Conservation (phyloP, 1,140 invertebrate species). For the Yoshiicerus persimilis region DNA sequence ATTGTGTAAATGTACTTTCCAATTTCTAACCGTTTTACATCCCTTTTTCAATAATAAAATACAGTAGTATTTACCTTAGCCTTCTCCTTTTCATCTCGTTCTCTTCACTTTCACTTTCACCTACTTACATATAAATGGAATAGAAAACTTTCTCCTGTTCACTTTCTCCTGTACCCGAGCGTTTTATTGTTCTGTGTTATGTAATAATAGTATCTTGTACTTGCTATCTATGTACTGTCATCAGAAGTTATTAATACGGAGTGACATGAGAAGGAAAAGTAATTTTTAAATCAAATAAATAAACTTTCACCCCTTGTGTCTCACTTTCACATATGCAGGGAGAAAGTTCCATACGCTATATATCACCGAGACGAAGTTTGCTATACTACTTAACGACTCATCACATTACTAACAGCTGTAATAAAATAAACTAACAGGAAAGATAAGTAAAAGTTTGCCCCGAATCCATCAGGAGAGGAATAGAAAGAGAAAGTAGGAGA, state of each 20-base stretch:
- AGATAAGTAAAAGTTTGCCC: conserved; percentile 4
- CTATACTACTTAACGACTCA: background rate
- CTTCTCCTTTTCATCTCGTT: too few relatives aligned
- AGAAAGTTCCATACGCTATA: background rate
- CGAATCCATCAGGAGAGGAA: background rate
- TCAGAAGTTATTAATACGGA: background rate
- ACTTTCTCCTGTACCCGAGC: too few relatives aligned
- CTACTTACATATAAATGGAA: too few relatives aligned
- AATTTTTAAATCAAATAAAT: background rate
- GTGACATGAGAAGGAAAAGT: background rate
- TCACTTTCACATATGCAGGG: background rate
- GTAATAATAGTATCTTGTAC: too few relatives aligned
- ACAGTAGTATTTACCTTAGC: too few relatives aligned
- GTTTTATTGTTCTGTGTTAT: too few relatives aligned
- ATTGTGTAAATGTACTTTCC: too few relatives aligned
- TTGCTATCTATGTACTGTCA: background rate
- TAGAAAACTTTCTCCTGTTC: too few relatives aligned
- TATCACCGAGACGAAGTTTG: background rate
- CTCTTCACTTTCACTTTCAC: too few relatives aligned
- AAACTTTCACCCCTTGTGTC: background rate
- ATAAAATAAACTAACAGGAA: background rate
- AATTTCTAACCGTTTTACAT: too few relatives aligned
- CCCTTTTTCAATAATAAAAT: too few relatives aligned
- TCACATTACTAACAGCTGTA: background rate
- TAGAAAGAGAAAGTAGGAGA: background rate